A percentile compares a stretch with the other conserved stretches of the same genome.
phyloP scores from a whole-genome alignment of 1,140 invertebrate species.

The Penaeus indicus region DNA sequence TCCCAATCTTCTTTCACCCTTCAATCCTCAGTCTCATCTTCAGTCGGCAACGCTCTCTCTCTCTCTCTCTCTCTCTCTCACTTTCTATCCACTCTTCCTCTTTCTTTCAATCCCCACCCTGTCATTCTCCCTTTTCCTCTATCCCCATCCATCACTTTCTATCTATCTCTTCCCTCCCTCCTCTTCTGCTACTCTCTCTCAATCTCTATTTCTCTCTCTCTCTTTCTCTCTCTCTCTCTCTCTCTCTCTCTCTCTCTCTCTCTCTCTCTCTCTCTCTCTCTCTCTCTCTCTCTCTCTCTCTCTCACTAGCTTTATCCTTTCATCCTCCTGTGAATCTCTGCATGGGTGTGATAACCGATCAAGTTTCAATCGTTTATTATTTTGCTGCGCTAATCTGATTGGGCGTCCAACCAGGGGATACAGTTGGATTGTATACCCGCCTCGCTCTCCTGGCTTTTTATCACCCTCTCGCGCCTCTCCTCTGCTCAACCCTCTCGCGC shows the following conservation, averaged over 20 bases:
- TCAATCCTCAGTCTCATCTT: too few relatives aligned
- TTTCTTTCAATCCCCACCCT: too few relatives aligned
- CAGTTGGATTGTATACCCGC: slow-evolving; percentile 13
- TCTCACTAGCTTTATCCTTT: slow-evolving; percentile 42
- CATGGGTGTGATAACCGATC: slow-evolving; percentile 58
- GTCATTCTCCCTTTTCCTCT: not conserved
- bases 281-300: not conserved
- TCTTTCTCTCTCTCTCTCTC: too few relatives aligned
- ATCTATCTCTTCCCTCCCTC: too few relatives aligned
- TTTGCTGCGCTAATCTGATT: slow-evolving; percentile 63
- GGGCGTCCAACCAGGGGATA: slow-evolving; percentile 41
- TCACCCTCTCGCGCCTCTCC: not conserved
- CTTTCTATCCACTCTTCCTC: not conserved
- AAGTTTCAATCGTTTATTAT: slow-evolving; percentile 64
- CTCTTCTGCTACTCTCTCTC: too few relatives aligned
- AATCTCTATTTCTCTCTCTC: too few relatives aligned
- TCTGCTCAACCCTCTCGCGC: too few relatives aligned
- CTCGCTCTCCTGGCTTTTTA: slow-evolving; percentile 2
- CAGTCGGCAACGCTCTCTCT: not conserved
- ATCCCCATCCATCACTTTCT: slow-evolving; percentile 17
- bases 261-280: slow-evolving; percentile 46
- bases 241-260: slow-evolving; percentile 16
- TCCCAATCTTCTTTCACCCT: too few relatives aligned
- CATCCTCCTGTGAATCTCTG: slow-evolving; percentile 50
- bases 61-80: not conserved